Evolutionary conservation across 2,888 invertebrate genomes (phyloP), one percentile per base, ranked within the genome.

Genomic region (Dascillus cervinus): DNA sequence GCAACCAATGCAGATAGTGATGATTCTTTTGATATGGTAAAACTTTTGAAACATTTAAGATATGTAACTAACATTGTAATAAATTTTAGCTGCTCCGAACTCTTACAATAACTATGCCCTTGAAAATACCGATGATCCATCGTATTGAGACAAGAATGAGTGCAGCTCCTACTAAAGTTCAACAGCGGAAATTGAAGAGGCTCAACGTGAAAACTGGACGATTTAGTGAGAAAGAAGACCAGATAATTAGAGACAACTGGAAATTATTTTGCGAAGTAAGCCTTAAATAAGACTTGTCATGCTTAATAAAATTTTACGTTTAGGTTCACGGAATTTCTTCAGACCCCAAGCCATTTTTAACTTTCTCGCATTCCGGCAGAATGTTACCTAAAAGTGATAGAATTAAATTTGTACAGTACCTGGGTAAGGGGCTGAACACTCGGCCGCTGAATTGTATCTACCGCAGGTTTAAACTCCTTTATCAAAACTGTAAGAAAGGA

Each of bases 221-320:
- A 3, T 30, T 23, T 4, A 30, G 8, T 22, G 13, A 22, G n/a
- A 14, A 9, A 13, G 30, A 30, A 30, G 30, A 30, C 3, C 17
- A 5, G n/a, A 30, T 13, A 13, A 22, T 30, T 11, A 13, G 24
- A n/a, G 11, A 22, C 8, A 30, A 30, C 17, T 30, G 30, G 30
- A 11, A 10, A 14, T 9, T 15, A 2, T 30, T 30, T 30, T 23
- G 22, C 9, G 11, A 30, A 22, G 30, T 30, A 23, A 4, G 17
- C 4, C 17, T 17, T n/a, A n/a, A n/a, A n/a, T n/a, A n/a, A n/a
- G n/a, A n/a, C n/a, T n/a, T 17, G 8, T 17, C 4, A 17, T 17
- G 4, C 8, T 17, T 17, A 8, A 17, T 4, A 17, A 17, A 4
- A 6, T 6, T 17, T 17, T 17, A 17, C 8, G 8, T 17, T 17